Percentiles rank a stretch among this genome's conserved stretches.
phyloP scores from a whole-genome alignment of 2,113 vertebrate species.

The Chrysemys picta region DNA sequence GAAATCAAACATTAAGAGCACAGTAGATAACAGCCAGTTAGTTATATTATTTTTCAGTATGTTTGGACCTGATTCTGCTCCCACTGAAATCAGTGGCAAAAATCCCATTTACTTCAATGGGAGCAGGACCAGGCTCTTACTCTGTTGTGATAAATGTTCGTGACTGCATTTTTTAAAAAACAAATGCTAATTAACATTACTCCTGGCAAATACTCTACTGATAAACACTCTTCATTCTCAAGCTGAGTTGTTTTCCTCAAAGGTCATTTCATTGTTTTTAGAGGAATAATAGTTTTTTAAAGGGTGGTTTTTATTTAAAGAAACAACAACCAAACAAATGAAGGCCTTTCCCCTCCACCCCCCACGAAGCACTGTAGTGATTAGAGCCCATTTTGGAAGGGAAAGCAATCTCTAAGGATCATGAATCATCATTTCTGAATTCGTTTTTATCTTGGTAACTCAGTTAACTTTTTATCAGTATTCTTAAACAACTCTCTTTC shows the following conservation, averaged over 20 bases:
- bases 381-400: conserved; percentile 55
- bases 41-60: conserved; percentile 30
- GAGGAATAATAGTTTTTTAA: conserved; percentile 52
- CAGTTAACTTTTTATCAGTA: conserved; percentile 69
- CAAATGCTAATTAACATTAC: conserved; percentile 37
- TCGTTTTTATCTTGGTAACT: conserved; percentile 59
- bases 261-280: conserved; percentile 14
- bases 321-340: neutral
- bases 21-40: conserved; percentile 40
- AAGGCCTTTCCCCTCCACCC: neutral
- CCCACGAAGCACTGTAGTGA: conserved; percentile 6
- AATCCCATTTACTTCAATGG: rapidly evolving
- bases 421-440: conserved; percentile 58
- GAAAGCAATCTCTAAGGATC: conserved; percentile 60
- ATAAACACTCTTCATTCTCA: conserved; percentile 36
- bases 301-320: conserved; percentile 15
- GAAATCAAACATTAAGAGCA: conserved; percentile 16
- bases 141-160: neutral
- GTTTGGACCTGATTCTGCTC: conserved; percentile 29
- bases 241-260: conserved; percentile 48
- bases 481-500: conserved; percentile 67
- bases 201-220: conserved; percentile 9
- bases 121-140: rapidly evolving
- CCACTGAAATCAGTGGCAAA: neutral
- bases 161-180: conserved; percentile 37